Conservation (phyloP, 1,140 invertebrate genomes). For the Pantala flavescens region DNA sequence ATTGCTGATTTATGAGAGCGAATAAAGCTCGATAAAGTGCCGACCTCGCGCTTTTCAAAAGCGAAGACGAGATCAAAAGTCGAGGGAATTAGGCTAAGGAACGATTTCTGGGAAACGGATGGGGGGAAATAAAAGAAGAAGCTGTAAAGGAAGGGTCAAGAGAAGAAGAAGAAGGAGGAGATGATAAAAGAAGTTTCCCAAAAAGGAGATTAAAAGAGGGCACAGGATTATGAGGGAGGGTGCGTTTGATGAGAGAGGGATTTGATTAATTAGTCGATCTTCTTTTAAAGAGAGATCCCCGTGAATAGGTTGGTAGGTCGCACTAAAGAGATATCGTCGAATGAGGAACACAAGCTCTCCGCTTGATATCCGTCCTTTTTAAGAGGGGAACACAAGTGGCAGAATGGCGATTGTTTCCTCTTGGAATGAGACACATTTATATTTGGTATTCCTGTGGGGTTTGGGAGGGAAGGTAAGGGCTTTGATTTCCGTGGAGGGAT, state of each 20-base stretch:
- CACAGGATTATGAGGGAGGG: neutral
- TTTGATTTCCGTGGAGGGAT: too few species aligned
- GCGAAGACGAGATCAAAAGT: too few species aligned
- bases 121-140: neutral
- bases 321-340: neutral
- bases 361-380: too few species aligned
- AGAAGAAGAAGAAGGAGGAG: neutral
- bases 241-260: neutral
- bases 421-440: too few species aligned
- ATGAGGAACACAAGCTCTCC: neutral
- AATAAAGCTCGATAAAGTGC: too few species aligned
- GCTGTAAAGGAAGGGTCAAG: neutral
- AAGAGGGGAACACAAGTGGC: too few species aligned
- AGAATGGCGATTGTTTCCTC: too few species aligned
- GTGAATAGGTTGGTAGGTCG: conserved; percentile 4
- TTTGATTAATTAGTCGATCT: neutral
- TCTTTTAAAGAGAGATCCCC: neutral
- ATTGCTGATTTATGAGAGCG: too few species aligned
- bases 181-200: neutral
- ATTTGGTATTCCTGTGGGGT: too few species aligned
- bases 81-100: too few species aligned
- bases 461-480: too few species aligned
- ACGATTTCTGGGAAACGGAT: neutral
- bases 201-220: neutral
- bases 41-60: too few species aligned